A percentile compares a stretch with the other conserved stretches of the same genome.
phyloP scores from a whole-genome alignment of 2,797 vertebrate genomes.

The Petrocephalus schoutedeni region DNA sequence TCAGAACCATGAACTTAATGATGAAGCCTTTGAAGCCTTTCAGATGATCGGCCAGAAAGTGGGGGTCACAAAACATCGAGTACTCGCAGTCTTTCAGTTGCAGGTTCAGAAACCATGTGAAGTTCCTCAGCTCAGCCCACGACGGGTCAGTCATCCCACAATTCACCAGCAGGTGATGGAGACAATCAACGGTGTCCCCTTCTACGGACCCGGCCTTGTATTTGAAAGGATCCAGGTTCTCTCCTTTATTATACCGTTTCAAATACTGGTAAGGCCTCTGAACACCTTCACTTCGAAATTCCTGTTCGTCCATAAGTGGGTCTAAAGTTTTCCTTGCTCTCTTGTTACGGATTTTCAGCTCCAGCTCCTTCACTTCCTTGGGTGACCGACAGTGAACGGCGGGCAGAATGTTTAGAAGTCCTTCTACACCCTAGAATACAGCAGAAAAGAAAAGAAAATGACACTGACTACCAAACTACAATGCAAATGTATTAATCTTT shows the following conservation, averaged over 20 bases:
- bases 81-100: slow-evolving; percentile 67
- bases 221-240: slow-evolving; percentile 57
- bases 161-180: slow-evolving; percentile 53
- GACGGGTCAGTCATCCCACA: slow-evolving; percentile 64
- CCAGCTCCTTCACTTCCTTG: slow-evolving; percentile 44
- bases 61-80: slow-evolving; percentile 65
- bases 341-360: slow-evolving; percentile 18
- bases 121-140: slow-evolving; percentile 72
- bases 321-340: slow-evolving; percentile 34
- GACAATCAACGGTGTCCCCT: slow-evolving; percentile 55
- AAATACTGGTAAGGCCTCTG: slow-evolving; percentile 72
- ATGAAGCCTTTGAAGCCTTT: slow-evolving; percentile 67
- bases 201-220: slow-evolving; percentile 40
- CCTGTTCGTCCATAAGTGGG: slow-evolving; percentile 59
- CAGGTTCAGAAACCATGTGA: slow-evolving; percentile 68
- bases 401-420: slow-evolving; percentile 62
- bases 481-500: background rate
- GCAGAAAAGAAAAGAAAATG: slow-evolving; percentile 26
- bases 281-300: slow-evolving; percentile 60
- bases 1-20: slow-evolving; percentile 69
- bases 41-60: slow-evolving; percentile 52
- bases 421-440: slow-evolving; percentile 41
- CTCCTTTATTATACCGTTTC: slow-evolving; percentile 37
- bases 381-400: slow-evolving; percentile 60
- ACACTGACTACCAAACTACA: background rate